phyloP scores from a whole-genome alignment of 2,797 vertebrate genomes.

The Spizella passerina region DNA sequence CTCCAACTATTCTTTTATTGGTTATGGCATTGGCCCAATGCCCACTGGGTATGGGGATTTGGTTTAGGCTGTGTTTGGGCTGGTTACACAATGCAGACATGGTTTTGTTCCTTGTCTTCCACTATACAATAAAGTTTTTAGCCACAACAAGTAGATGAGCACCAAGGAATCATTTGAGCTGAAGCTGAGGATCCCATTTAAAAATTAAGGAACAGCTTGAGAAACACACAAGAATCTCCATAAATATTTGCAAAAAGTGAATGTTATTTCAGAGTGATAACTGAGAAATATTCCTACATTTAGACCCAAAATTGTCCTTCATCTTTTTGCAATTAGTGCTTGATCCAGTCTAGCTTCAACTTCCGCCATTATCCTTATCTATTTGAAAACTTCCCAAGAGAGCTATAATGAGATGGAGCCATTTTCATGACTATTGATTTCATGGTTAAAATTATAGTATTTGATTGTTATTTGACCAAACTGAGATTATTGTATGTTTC shows the following conservation, averaged over 20 bases:
- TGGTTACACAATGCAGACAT: not conserved
- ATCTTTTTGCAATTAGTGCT: conserved; percentile 23
- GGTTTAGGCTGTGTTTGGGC: not conserved
- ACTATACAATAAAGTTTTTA: not conserved
- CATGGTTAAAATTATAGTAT: conserved; percentile 54
- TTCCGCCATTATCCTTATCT: not conserved
- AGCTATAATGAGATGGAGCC: not conserved
- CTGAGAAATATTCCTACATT: not conserved
- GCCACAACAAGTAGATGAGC: not conserved
- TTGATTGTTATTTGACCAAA: conserved; percentile 50
- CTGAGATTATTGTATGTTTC: conserved; percentile 16
- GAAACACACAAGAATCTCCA: not conserved
- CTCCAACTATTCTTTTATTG: not conserved
- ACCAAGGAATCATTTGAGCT: not conserved
- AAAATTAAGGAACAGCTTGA: not conserved
- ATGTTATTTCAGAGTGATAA: not conserved
- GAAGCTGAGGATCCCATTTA: not conserved
- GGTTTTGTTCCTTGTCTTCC: not conserved
- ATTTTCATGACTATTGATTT: conserved; percentile 52
- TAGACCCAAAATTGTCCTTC: not conserved
- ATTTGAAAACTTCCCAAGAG: conserved; percentile 25
- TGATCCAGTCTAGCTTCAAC: not conserved
- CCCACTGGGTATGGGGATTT: not conserved
- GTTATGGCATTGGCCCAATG: not conserved
- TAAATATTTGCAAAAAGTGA: not conserved